Base-by-base conservation (phyloP, 2,797 vertebrate species). In the Enteromius radiatus region DNA sequence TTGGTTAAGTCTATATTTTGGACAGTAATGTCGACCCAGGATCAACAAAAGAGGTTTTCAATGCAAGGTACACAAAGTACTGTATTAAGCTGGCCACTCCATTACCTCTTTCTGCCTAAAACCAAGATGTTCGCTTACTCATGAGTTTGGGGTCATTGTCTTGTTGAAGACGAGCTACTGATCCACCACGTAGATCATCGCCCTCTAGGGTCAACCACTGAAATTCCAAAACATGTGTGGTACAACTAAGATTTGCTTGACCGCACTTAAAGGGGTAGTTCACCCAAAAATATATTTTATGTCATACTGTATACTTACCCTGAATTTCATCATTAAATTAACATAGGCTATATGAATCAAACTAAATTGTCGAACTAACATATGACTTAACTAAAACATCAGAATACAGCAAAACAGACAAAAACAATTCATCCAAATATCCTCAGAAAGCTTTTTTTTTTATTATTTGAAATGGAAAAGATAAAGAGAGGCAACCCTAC, bases 391-490 rank as follows among this genome's bases (percentile, higher is more conserved):
- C 8, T 26, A 73, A 52, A 73, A 52, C 33, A 52, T 19, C 26
- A 2, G 1, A 49, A 71, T 12, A 49, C 5, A 38, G 21, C 3
- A 56, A 56, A 41, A 17, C 3, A 75, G 12, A 56, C 49, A 56
- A 75, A 23, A 33, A 23, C 43, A n/a, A 15, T 36, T 52, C 3
- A 73, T 52, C 59, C 15, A 65, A 45, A 43, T 9, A 76, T 28
- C 26, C 47, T 36, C 38, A 75, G 15, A 63, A 15, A 45, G 21
- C 15, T 49, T 56, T 78, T 87, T 82, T 43, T 41, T 41, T 41
- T 11, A 38, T 41, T 86, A 84, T 84, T 77, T 86, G 70, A 61
- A 84, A 80, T 47, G 4, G 67, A 47, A 82, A 83, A 84, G 45
- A 49, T 80, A 70, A 83, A 47, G 81, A 79, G 73, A 78, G 65